A percentile compares a stretch with the other conserved stretches of the same genome.
Evolutionary conservation across 2,888 invertebrate genomes (phyloP).

Genomic region (Drosophila nr. perissopoda): DNA sequence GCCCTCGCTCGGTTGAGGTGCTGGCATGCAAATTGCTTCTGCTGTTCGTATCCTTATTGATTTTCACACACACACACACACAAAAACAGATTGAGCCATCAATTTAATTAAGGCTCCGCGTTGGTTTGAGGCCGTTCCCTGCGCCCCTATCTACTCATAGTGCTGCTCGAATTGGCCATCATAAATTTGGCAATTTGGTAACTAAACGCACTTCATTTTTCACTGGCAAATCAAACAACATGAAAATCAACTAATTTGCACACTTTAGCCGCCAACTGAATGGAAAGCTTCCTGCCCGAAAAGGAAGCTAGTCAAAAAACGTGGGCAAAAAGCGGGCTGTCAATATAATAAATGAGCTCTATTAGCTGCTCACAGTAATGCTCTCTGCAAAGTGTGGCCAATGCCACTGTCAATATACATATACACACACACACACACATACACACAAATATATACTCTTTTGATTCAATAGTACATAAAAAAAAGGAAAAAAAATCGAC

Average conservation of each 20-base stretch:
- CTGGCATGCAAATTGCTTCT: conserved; percentile 4
- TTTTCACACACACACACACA: background rate
- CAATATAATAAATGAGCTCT: conserved; percentile 75
- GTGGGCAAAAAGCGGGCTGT: conserved; percentile 47
- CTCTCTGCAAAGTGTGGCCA: conserved; percentile 56
- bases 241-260: conserved; percentile 70
- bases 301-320: conserved; percentile 3
- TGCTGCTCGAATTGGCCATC: conserved; percentile 33
- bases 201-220: conserved; percentile 50
- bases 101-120: conserved; percentile 20
- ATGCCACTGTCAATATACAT: conserved; percentile 6
- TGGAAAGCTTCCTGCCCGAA: conserved; percentile 24
- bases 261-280: conserved; percentile 60
- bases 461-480: background rate
- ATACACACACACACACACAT: conserved; percentile 4
- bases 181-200: conserved; percentile 33
- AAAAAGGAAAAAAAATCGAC: background rate
- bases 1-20: background rate
- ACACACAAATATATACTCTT: background rate
- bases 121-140: background rate
- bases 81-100: background rate
- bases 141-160: background rate
- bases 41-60: conserved; percentile 1
- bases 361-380: conserved; percentile 63
- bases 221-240: conserved; percentile 64